These are phyloP conservation scores for Triplophysa bombifrons DNA, from an alignment of 2,797 vertebrate species.

Conservation along the genomic window DNA sequence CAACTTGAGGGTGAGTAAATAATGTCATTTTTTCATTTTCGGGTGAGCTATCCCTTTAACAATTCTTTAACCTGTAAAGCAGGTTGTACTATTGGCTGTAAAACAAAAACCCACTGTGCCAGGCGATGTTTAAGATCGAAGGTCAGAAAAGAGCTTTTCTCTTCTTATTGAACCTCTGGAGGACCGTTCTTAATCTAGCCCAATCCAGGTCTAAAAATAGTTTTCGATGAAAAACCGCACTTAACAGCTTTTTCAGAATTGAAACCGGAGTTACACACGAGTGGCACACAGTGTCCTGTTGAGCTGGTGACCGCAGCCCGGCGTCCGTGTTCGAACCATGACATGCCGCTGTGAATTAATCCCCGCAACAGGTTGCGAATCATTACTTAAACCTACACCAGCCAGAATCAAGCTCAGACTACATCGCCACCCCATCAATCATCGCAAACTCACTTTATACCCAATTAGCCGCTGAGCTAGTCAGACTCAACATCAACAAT, in stretches of 20 bases:
- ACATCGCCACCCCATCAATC: conserved; percentile 33
- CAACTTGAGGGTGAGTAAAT: too few relatives aligned
- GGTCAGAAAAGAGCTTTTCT: conserved; percentile 32
- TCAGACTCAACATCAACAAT: conserved; percentile 4
- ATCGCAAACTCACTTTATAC: conserved; percentile 23
- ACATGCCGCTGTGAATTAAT: conserved; percentile 64
- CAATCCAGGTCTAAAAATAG: conserved; percentile 40
- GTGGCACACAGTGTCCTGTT: conserved; percentile 24
- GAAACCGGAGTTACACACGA: conserved; percentile 1
- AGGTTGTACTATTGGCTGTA: conserved; percentile 26
- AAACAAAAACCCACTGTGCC: conserved; percentile 19
- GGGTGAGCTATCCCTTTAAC: too few relatives aligned
- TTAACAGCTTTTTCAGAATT: conserved; percentile 27
- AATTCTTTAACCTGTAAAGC: not conserved
- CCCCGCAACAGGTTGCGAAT: conserved; percentile 68
- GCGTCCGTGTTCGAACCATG: conserved; percentile 54
- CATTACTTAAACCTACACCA: conserved; percentile 59
- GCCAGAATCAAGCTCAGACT: conserved; percentile 27
- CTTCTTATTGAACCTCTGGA: conserved; percentile 43
- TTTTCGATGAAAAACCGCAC: conserved; percentile 15
- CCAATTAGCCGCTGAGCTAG: conserved; percentile 43
- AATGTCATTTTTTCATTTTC: too few relatives aligned
- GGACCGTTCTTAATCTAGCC: conserved; percentile 42
- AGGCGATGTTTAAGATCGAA: conserved; percentile 31
- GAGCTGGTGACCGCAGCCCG: conserved; percentile 45